These are phyloP conservation scores for Microtus pennsylvanicus DNA, from an alignment of 2,113 vertebrate species.

Conservation along the genomic window DNA sequence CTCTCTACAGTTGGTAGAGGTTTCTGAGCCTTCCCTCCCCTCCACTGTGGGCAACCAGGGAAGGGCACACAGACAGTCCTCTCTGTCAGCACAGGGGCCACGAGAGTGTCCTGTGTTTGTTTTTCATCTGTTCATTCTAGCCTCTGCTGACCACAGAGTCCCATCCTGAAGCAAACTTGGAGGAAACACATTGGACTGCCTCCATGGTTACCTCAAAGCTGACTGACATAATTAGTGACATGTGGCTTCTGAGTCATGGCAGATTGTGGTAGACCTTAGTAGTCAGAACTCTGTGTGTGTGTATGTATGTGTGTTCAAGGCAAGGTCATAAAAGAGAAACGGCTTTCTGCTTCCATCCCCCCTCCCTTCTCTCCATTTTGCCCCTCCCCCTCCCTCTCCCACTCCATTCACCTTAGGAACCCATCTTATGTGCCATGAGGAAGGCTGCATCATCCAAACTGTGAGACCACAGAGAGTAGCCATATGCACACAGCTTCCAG, in stretches of 20 bases:
- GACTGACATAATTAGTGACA: background rate
- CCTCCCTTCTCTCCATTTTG: background rate
- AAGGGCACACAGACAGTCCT: background rate
- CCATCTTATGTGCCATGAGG: background rate
- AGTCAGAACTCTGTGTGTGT: background rate
- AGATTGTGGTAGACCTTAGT: background rate
- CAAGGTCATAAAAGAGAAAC: background rate
- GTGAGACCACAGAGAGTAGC: background rate
- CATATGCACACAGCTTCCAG: background rate
- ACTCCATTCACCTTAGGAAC: background rate
- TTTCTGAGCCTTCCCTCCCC: background rate
- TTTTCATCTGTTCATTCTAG: background rate
- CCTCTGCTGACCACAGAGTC: background rate
- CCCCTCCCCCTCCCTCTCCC: too few species aligned
- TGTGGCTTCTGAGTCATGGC: background rate
- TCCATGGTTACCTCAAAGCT: background rate
- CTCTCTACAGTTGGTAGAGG: background rate
- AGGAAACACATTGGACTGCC: background rate
- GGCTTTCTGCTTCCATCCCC: too few species aligned
- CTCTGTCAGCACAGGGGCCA: fast-evolving
- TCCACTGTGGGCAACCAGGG: background rate
- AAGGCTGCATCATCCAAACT: background rate
- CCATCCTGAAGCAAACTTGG: background rate
- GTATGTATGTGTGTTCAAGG: background rate
- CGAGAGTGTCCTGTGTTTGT: fast-evolving